Evolutionary conservation across 2,888 invertebrate genomes (phyloP).

Genomic region (Luperina testacea): DNA sequence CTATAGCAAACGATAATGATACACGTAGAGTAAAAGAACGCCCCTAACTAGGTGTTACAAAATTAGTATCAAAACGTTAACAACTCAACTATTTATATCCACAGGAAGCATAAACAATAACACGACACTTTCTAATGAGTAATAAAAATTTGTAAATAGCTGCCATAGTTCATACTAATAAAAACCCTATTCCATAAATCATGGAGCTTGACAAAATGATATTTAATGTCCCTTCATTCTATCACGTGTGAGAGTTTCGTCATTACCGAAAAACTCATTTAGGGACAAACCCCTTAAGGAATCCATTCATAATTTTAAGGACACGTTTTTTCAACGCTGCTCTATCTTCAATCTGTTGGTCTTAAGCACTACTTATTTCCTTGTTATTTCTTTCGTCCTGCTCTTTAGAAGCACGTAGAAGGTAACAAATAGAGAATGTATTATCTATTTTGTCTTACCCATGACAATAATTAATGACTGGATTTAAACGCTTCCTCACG

Average conservation of each 20-base stretch:
- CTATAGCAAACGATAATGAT: slow-evolving; percentile 63
- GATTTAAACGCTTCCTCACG: slow-evolving; percentile 91
- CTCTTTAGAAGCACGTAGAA: slow-evolving; percentile 81
- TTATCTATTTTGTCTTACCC: slow-evolving; percentile 89
- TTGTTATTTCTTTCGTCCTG: slow-evolving; percentile 87
- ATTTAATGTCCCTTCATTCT: slow-evolving; percentile 84
- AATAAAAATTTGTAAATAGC: slow-evolving; percentile 82
- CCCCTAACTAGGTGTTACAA: slow-evolving; percentile 31
- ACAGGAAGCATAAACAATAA: slow-evolving; percentile 81
- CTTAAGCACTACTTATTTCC: slow-evolving; percentile 82
- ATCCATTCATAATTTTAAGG: slow-evolving; percentile 85
- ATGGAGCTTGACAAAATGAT: slow-evolving; percentile 87
- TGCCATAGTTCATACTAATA: slow-evolving; percentile 79
- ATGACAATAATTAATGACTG: slow-evolving; percentile 90
- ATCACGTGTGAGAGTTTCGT: slow-evolving; percentile 81
- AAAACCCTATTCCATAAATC: slow-evolving; percentile 82
- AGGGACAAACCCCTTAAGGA: slow-evolving; percentile 79
- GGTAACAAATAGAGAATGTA: slow-evolving; percentile 88
- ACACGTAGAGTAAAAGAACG: slow-evolving; percentile 8
- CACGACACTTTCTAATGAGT: slow-evolving; percentile 74
- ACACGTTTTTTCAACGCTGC: slow-evolving; percentile 84
- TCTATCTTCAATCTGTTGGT: slow-evolving; percentile 86
- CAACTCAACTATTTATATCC: slow-evolving; percentile 61
- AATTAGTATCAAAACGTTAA: slow-evolving; percentile 42
- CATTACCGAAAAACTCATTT: slow-evolving; percentile 86